Base-by-base conservation (phyloP, 2,888 invertebrate species). In the Julus scandinavius region DNA sequence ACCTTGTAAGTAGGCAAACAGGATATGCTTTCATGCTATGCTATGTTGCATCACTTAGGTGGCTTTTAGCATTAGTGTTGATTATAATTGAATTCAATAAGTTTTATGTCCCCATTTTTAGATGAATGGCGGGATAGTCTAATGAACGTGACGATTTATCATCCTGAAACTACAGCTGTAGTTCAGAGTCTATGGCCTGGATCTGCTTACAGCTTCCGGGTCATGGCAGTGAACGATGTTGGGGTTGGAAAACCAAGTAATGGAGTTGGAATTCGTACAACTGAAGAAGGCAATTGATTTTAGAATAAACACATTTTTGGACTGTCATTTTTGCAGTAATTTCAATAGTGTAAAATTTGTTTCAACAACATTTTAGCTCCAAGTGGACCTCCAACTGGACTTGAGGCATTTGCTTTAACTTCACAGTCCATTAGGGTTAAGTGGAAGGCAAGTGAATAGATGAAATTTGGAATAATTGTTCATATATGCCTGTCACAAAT, bases 211-310 rank as follows among this genome's bases (percentile, higher is more conserved):
- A 90, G 91, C 87, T 90, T 92, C 29, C 90, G 92, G 54, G 90
- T 92, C 17, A 90, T 91, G 80, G 92, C 92, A 15, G 91, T 91
- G 85, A 93, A 93, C 89, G 90, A 91, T 5, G 91, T 93, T 0
- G 92, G 93, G 0, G 90, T 90, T 38, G 91, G 92, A 72, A 90
- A 90, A 13, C 91, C 92, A 0, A 92, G 92, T 87, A 89, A 90
- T 1, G 90, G 90, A 15, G 90, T 92, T 41, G 89, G 90, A 0
- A 91, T 91, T 13, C 91, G 91, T 41, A 91, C 92, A 41, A 90
- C 90, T 38, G 92, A 92, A 90, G 93, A 93, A 91, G 91, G 91
- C 91, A 88, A 87, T 29, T 87, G 1, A 54, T 9, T 87, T 87
- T 87, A 87, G 17, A 45, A 20, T 86, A 20, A 5, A 4, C 45